Evolutionary conservation across 2,797 vertebrate species (phyloP).

Genomic region (Eulemur albifrons): DNA sequence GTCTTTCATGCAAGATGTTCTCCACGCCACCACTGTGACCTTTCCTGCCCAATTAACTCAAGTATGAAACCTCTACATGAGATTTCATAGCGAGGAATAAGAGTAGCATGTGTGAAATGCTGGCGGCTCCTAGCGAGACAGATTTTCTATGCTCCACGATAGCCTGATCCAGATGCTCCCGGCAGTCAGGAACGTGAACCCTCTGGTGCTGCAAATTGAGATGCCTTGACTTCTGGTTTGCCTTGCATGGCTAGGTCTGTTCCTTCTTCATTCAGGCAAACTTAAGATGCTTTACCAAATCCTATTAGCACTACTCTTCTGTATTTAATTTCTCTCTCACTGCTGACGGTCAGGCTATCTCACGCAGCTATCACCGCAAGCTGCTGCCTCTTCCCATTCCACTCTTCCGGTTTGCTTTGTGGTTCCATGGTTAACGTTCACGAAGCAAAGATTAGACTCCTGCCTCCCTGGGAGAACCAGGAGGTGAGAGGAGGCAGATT

Average conservation of each 20-base stretch:
- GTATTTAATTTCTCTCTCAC: constrained; percentile 67
- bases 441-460: constrained; percentile 64
- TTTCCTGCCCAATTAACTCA: constrained; percentile 82
- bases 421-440: constrained; percentile 61
- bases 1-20: constrained; percentile 53
- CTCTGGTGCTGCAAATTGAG: constrained; percentile 73
- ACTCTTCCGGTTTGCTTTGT: neutral
- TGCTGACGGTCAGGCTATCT: constrained; percentile 65
- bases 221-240: constrained; percentile 73
- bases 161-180: constrained; percentile 44
- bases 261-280: constrained; percentile 54
- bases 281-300: constrained; percentile 57
- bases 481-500: constrained; percentile 61
- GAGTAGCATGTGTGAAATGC: constrained; percentile 46
- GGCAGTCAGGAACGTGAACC: constrained; percentile 60
- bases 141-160: constrained; percentile 38
- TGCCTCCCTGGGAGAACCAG: constrained; percentile 66
- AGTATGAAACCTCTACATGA: constrained; percentile 62
- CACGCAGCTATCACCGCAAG: neutral
- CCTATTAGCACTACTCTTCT: constrained; percentile 62
- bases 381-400: neutral
- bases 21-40: constrained; percentile 63
- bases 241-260: constrained; percentile 55
- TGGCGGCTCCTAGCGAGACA: constrained; percentile 37
- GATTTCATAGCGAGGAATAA: constrained; percentile 62